A percentile compares a stretch with the other conserved stretches of the same genome.
These are phyloP conservation scores for Scylla paramamosain DNA, from an alignment of 1,140 invertebrate genomes.

Conservation along the genomic window DNA sequence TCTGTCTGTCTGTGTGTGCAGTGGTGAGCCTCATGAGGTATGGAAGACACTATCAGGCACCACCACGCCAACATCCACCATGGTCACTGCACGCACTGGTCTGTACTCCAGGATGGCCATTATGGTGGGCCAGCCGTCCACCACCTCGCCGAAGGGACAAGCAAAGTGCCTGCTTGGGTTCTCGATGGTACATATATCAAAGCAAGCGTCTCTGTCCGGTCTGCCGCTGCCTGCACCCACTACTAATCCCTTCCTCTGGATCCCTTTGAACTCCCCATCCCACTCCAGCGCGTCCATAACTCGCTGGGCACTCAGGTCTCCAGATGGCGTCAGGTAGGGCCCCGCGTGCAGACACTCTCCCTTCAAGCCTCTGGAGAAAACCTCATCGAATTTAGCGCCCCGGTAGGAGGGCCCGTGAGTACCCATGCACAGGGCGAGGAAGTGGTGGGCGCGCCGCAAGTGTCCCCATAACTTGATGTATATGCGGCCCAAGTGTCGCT, in stretches of 20 bases:
- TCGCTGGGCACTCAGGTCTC: slow-evolving; percentile 37
- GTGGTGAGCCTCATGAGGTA: background rate
- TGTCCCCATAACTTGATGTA: slow-evolving; percentile 64
- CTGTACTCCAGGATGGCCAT: slow-evolving; percentile 24
- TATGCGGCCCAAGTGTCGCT: slow-evolving; percentile 49
- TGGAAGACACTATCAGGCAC: background rate
- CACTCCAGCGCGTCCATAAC: slow-evolving; percentile 64
- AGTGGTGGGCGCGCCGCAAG: slow-evolving; percentile 65
- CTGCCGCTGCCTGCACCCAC: slow-evolving; percentile 62
- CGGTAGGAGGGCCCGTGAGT: slow-evolving; percentile 58
- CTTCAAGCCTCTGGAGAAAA: slow-evolving; percentile 57
- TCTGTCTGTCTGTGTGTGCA: background rate
- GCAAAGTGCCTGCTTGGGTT: slow-evolving; percentile 51
- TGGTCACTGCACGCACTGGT: slow-evolving; percentile 59
- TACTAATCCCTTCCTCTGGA: slow-evolving; percentile 45
- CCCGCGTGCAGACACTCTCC: slow-evolving; percentile 67
- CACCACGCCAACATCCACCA: slow-evolving; percentile 63
- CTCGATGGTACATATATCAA: slow-evolving; percentile 68
- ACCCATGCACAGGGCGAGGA: slow-evolving; percentile 67
- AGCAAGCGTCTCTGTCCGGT: slow-evolving; percentile 60
- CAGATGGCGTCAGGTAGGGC: slow-evolving; percentile 30
- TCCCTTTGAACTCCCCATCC: slow-evolving; percentile 58
- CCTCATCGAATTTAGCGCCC: slow-evolving; percentile 66
- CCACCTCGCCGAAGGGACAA: slow-evolving; percentile 70
- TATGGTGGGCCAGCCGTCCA: slow-evolving; percentile 47